Conservation (phyloP, 2,113 vertebrate species). For the Platysteira castanea region DNA sequence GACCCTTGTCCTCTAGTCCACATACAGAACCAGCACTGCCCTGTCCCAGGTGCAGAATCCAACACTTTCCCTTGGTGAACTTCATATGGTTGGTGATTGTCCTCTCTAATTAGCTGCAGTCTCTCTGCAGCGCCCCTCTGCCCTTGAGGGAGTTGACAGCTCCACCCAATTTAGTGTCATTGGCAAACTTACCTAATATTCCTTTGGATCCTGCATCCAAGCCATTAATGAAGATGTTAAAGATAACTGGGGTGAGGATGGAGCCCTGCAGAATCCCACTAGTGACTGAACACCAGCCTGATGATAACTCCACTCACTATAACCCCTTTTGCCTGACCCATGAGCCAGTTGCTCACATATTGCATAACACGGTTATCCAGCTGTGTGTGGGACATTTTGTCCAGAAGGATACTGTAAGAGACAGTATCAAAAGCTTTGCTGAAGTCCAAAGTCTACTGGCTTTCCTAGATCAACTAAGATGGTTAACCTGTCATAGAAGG, state of each 20-base stretch:
- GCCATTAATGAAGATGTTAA: background rate
- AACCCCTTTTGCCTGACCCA: background rate
- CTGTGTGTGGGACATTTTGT: background rate
- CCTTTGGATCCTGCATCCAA: background rate
- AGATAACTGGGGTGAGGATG: background rate
- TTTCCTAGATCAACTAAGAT: background rate
- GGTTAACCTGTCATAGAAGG: background rate
- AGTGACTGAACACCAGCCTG: background rate
- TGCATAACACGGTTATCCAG: accelerated
- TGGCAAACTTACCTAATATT: background rate
- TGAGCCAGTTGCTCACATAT: background rate
- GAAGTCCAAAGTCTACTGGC: background rate
- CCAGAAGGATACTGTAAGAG: background rate
- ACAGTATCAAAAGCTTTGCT: background rate
- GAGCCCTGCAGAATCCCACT: background rate
- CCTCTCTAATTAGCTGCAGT: background rate
- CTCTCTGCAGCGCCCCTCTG: background rate
- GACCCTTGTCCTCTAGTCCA: background rate
- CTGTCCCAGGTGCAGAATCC: no score
- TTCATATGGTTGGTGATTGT: background rate
- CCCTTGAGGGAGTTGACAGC: background rate
- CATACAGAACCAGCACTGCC: background rate
- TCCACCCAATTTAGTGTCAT: background rate
- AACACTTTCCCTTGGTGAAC: background rate
- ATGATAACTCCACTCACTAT: no score